Percentiles rank a stretch among this genome's conserved stretches.
Conservation (phyloP, 2,113 vertebrate species). For the Symphodus melops region DNA sequence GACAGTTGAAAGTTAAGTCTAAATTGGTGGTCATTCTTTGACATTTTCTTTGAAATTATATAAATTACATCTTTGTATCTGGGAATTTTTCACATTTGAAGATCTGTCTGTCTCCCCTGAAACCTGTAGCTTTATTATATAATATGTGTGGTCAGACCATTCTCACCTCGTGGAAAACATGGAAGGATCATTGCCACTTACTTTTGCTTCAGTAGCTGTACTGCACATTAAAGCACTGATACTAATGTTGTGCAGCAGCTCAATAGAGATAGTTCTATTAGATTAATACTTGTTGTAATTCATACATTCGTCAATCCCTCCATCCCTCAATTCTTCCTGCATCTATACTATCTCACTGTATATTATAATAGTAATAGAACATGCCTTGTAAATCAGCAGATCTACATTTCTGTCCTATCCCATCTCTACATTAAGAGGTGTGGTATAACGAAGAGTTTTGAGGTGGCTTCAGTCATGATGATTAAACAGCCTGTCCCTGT, state of each 20-base stretch:
- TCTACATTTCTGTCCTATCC: too few species aligned
- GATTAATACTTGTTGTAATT: constrained; percentile 1
- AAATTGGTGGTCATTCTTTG: not conserved
- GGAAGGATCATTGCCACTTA: constrained; percentile 57
- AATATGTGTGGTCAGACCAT: constrained; percentile 81
- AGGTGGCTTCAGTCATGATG: too few species aligned
- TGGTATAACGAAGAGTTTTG: too few species aligned
- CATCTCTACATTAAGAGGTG: too few species aligned
- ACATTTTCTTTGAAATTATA: not conserved
- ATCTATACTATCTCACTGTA: too few species aligned
- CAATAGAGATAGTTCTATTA: constrained; percentile 12
- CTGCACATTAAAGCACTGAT: not conserved
- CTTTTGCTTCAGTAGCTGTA: constrained; percentile 27
- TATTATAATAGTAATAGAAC: too few species aligned
- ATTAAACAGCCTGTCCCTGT: not conserved
- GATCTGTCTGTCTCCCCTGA: not conserved
- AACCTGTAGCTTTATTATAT: constrained; percentile 27
- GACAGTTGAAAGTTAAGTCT: not conserved
- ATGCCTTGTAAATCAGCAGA: too few species aligned
- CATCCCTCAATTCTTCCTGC: too few species aligned
- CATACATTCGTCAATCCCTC: too few species aligned
- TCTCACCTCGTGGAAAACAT: constrained; percentile 64
- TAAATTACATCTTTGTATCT: not conserved
- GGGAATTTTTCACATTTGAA: not conserved
- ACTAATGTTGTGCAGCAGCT: constrained; percentile 13